Base-by-base conservation (phyloP, 2,797 vertebrate genomes). In the Sitta carolinensis region DNA sequence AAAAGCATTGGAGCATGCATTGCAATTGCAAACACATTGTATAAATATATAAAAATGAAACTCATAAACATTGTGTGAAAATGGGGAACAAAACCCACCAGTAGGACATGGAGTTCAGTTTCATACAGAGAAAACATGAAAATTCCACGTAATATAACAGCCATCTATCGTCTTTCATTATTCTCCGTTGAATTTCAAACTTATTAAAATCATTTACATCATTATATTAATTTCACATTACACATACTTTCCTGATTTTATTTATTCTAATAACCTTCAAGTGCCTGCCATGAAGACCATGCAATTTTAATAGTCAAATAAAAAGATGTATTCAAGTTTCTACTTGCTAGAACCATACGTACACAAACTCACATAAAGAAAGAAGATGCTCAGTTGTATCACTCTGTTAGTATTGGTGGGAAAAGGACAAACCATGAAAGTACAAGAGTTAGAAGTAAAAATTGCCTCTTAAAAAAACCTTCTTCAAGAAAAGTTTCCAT, bases 231-330 rank as follows among this genome's bases (percentile, higher is more conserved):
- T 61, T 69, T 81, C 27, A 77, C 54, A 58, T 36, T 73, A 40
- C 17, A 14, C 66, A 11, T 25, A 57, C 25, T 48, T 48, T 34
- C 30, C 30, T 42, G 20, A 57, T 16, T 48, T 47, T 55, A n/a
- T 55, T 64, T 21, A 34, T 30, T 64, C 43, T 57, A 21, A 29
- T 34, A 40, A 42, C 30, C 10, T 57, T 48, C 26, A 58, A 30
- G 43, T 84, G 48, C 89, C 87, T 92, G 72, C 79, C 69, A 90
- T 51, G 58, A 74, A 74, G 93, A 91, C 50, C 86, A 84, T 72
- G 63, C 19, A 89, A 94, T 96, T 97, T 95, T 94, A 97, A 93
- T 58, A 94, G 78, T 89, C 78, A 84, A 93, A 74, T 86, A 90
- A 90, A 94, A 89, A 70, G n/a, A 66, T 82, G 64, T 67, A 97